Evolutionary conservation across 2,797 vertebrate genomes (phyloP), one percentile per base, ranked within the genome.

Genomic region (Syndactyla subalaris): DNA sequence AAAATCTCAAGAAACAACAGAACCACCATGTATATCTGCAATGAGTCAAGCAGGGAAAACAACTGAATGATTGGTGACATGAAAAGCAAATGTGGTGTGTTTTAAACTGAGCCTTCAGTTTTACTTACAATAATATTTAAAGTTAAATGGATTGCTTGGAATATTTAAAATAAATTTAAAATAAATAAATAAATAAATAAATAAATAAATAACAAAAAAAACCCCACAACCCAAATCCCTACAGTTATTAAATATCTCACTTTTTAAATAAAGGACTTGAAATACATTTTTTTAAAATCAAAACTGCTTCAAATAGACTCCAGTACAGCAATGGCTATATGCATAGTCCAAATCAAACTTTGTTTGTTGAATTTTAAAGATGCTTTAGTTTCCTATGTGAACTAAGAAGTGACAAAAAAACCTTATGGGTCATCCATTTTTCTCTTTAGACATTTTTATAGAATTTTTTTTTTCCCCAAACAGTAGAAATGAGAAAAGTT

Each of bases 181-280:
- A 18, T 29, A 51, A 62, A 5, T 2, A 30, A 51, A 8, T 8
- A 30, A 36, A 45, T 7, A 62, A 61, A 19, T 11, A 9, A 61
- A 39, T 18, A 14, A 59, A 82, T 10, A 59, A 82, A 22, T 10
- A 52, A 1, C 2, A 17, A 7, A 3, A n/a, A 39, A n/a, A n/a
- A n/a, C n/a, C n/a, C n/a, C n/a, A 82, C 48, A 3, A 2, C 7
- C 1, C 2, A 85, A 16, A 7, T 3, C 7, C 4, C 17, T 22
- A 52, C 5, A 61, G 13, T 70, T 94, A 57, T 49, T 68, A 86
- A 81, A 19, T 39, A 59, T 24, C 15, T 76, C 32, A 59, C 5
- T 57, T 94, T 57, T 46, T 18, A 82, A 83, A 70, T 48, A 58
- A 67, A 89, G 29, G 29, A 9, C 3, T 85, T 71, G 21, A 5